A percentile compares a stretch with the other conserved stretches of the same genome.
These are phyloP conservation scores for Oreochromis aureus DNA, from an alignment of 2,113 vertebrate genomes.

Conservation along the genomic window DNA sequence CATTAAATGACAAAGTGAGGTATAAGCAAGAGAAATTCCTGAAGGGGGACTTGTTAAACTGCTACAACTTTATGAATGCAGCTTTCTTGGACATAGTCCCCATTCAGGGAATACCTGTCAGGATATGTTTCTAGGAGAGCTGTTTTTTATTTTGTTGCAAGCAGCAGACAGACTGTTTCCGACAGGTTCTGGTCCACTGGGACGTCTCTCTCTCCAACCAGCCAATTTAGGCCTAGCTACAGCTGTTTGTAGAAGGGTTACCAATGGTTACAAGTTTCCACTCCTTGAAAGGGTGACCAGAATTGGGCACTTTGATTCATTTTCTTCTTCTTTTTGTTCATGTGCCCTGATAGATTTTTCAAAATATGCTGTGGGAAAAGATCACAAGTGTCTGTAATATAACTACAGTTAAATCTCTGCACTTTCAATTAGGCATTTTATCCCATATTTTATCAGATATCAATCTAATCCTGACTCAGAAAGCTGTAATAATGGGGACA, in stretches of 20 bases:
- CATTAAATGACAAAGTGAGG: neutral
- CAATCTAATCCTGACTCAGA: neutral
- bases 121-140: neutral
- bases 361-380: neutral
- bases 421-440: neutral
- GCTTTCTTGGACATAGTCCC: constrained; percentile 9
- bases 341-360: neutral
- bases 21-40: neutral
- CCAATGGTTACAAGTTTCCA: neutral
- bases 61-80: constrained; percentile 1
- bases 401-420: neutral
- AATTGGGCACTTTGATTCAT: neutral
- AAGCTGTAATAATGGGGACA: neutral
- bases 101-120: constrained; percentile 39
- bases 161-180: constrained; percentile 15
- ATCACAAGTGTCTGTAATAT: neutral
- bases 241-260: neutral
- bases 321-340: neutral
- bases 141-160: constrained; percentile 18
- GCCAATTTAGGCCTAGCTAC: neutral
- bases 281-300: neutral
- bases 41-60: neutral
- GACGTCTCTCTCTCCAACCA: neutral
- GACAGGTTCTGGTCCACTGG: constrained; percentile 11
- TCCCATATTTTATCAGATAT: neutral